Evolutionary conservation across 2,113 vertebrate species (phyloP).

Genomic region (Baryphthengus martii): DNA sequence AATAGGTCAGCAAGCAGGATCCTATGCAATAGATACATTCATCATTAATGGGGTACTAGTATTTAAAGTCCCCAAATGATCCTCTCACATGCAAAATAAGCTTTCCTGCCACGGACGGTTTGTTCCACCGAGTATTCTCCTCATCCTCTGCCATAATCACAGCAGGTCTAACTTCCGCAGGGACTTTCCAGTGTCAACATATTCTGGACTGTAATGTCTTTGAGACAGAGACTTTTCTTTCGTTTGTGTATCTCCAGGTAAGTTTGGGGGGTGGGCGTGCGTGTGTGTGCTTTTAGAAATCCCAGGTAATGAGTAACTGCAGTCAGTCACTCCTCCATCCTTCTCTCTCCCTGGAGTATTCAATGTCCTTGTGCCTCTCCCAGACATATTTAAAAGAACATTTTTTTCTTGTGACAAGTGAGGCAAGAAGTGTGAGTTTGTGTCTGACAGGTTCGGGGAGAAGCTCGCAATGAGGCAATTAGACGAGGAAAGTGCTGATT

Average conservation of each 20-base stretch:
- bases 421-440: conserved; percentile 51
- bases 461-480: conserved; percentile 58
- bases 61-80: conserved; percentile 1
- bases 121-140: neutral
- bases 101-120: neutral
- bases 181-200: conserved; percentile 13
- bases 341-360: conserved; percentile 33
- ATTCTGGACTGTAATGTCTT: neutral
- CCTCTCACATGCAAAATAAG: neutral
- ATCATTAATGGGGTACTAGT: neutral
- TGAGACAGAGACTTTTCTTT: neutral
- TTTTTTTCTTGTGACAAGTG: conserved; percentile 58
- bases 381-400: conserved; percentile 51
- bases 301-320: neutral
- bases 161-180: neutral
- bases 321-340: conserved; percentile 27
- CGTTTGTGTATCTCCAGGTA: neutral
- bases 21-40: neutral
- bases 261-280: neutral
- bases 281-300: neutral
- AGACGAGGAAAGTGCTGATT: conserved; percentile 60
- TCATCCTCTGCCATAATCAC: neutral
- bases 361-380: conserved; percentile 40
- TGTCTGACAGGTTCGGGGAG: conserved; percentile 61
- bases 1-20: neutral